phyloP scores from a whole-genome alignment of 1,140 invertebrate species.

The Vanessa tameamea region DNA sequence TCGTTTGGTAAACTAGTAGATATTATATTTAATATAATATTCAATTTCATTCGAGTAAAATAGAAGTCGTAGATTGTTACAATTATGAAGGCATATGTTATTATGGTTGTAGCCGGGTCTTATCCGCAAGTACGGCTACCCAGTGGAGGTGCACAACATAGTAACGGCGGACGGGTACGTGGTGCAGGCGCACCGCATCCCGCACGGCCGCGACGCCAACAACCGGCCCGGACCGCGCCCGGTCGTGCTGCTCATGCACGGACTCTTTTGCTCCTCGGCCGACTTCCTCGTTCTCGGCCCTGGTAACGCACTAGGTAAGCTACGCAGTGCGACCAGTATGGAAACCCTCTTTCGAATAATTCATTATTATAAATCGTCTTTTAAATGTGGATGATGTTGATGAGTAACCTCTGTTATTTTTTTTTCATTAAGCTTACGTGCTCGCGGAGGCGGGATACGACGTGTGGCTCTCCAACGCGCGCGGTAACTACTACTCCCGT shows the following conservation, averaged over 20 bases:
- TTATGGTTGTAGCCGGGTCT: constrained; percentile 34
- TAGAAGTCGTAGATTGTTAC: no score
- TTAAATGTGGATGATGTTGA: neutral
- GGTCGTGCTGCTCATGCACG: constrained; percentile 83
- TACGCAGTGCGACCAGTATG: neutral
- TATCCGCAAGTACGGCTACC: constrained; percentile 74
- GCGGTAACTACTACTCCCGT: constrained; percentile 86
- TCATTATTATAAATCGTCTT: no score
- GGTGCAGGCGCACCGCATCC: constrained; percentile 80
- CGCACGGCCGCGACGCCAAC: constrained; percentile 51
- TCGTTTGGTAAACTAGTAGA: no score
- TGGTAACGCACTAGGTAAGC: constrained; percentile 40
- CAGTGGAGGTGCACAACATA: constrained; percentile 77
- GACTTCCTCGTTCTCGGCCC: constrained; percentile 79
- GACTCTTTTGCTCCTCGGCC: constrained; percentile 79
- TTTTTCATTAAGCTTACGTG: constrained; percentile 59
- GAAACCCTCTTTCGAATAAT: no score
- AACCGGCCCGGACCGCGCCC: constrained; percentile 54
- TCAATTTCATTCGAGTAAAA: no score
- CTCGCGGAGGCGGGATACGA: constrained; percentile 87
- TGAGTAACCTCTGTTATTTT: neutral
- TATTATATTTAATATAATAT: no score
- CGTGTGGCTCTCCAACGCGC: constrained; percentile 87
- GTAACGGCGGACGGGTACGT: constrained; percentile 82
- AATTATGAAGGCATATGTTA: neutral